Conservation (phyloP, 2,797 vertebrate species). For the Selene dorsalis region DNA sequence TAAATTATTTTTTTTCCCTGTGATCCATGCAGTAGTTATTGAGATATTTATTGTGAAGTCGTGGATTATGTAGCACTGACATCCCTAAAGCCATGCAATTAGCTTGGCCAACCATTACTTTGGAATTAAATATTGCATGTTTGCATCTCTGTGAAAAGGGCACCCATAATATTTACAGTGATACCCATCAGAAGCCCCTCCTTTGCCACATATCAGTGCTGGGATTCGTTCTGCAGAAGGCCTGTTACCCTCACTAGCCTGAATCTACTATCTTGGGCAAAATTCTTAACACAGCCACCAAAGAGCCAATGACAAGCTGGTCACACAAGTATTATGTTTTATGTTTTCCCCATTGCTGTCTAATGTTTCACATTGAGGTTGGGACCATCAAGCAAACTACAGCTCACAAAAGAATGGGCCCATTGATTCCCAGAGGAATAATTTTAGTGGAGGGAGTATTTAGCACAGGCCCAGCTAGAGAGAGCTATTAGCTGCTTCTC, state of each 20-base stretch:
- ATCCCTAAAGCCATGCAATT: not conserved
- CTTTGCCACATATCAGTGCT: slow-evolving; percentile 54
- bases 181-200: slow-evolving; percentile 46
- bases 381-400: slow-evolving; percentile 86
- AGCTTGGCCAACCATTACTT: not conserved
- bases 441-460: slow-evolving; percentile 88
- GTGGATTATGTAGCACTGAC: not conserved
- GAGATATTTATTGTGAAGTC: slow-evolving; percentile 6
- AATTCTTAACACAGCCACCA: slow-evolving; percentile 85
- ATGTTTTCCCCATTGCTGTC: slow-evolving; percentile 94
- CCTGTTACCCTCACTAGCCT: slow-evolving; percentile 80
- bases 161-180: slow-evolving; percentile 69
- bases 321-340: slow-evolving; percentile 99
- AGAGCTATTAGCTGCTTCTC: slow-evolving; percentile 88
- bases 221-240: slow-evolving; percentile 75
- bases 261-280: slow-evolving; percentile 87
- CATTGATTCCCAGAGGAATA: slow-evolving; percentile 91
- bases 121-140: slow-evolving; percentile 45
- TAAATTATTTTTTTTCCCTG: too few relatives aligned
- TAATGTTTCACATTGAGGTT: slow-evolving; percentile 92
- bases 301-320: slow-evolving; percentile 89
- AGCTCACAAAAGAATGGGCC: slow-evolving; percentile 88
- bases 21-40: slow-evolving; percentile 2
- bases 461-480: slow-evolving; percentile 84
- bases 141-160: slow-evolving; percentile 49